Evolutionary conservation across 2,888 invertebrate species (phyloP).

Genomic region (Drosophila suboccidentalis): DNA sequence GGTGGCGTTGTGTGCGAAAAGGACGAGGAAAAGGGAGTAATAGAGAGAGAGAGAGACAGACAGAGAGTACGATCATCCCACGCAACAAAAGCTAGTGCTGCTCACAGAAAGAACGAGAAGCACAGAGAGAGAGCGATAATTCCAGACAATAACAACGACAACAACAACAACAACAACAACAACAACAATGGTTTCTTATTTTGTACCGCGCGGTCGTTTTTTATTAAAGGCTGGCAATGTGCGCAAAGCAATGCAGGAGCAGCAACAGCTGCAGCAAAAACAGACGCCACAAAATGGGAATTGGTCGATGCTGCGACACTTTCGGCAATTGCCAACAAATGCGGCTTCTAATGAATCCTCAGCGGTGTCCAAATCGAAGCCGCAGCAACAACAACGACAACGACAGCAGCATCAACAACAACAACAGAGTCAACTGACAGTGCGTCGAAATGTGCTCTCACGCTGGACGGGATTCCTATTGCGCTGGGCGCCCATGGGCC

Average conservation of each 20-base stretch:
- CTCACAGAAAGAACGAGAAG: neutral
- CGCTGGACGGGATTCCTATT: constrained; percentile 89
- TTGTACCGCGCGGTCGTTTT: constrained; percentile 83
- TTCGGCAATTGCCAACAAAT: constrained; percentile 70
- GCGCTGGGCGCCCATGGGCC: constrained; percentile 89
- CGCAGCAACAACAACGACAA: constrained; percentile 4
- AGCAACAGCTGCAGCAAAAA: constrained; percentile 56
- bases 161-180: too few relatives aligned
- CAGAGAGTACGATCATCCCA: neutral
- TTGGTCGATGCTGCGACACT: constrained; percentile 73
- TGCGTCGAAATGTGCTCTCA: constrained; percentile 86
- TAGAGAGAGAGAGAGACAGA: too few relatives aligned
- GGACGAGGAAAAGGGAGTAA: constrained; percentile 4
- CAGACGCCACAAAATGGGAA: constrained; percentile 51
- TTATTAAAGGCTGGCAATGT: constrained; percentile 83
- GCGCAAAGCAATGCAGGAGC: constrained; percentile 71
- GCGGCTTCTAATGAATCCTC: constrained; percentile 14
- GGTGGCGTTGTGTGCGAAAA: constrained; percentile 18
- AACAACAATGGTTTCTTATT: constrained; percentile 81
- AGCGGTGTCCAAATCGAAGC: constrained; percentile 16
- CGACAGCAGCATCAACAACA: neutral
- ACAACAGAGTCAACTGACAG: constrained; percentile 21
- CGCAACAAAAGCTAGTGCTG: neutral
- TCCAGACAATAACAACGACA: constrained; percentile 9
- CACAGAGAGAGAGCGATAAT: neutral